Evolutionary conservation across 2,113 vertebrate genomes (phyloP).

Genomic region (Scomber colias): DNA sequence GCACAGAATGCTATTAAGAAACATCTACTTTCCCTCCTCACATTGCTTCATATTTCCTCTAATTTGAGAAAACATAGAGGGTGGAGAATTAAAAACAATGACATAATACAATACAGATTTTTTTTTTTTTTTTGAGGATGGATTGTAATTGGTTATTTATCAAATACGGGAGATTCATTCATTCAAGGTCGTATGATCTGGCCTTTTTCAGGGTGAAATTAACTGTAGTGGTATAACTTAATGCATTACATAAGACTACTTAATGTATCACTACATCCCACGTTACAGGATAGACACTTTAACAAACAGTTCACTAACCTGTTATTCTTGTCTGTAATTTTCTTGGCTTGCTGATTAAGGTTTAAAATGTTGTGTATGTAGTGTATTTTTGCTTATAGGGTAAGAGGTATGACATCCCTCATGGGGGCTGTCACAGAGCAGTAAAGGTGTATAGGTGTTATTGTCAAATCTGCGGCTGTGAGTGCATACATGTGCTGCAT

Average conservation of each 20-base stretch:
- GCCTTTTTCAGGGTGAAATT: not conserved
- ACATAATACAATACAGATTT: not conserved
- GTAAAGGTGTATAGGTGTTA: not conserved
- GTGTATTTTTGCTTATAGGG: not conserved
- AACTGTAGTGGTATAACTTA: not conserved
- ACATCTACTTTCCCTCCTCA: not conserved
- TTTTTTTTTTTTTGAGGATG: too few relatives aligned
- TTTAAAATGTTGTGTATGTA: conserved; percentile 21
- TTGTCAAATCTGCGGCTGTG: not conserved
- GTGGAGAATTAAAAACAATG: not conserved
- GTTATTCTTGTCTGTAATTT: conserved; percentile 3
- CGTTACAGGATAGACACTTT: not conserved
- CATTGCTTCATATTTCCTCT: not conserved
- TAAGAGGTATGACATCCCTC: conserved; percentile 20
- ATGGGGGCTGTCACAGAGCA: conserved; percentile 2
- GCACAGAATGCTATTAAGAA: not conserved
- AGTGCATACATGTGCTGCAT: not conserved
- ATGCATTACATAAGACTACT: not conserved
- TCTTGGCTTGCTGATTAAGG: not conserved
- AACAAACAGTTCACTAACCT: not conserved
- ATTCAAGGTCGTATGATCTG: too few relatives aligned
- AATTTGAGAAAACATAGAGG: too few relatives aligned
- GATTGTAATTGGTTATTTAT: too few relatives aligned
- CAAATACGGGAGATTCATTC: too few relatives aligned
- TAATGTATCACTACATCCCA: not conserved